Base-by-base conservation (phyloP, 1,140 invertebrate species). In the Drosophila rhopaloa region DNA sequence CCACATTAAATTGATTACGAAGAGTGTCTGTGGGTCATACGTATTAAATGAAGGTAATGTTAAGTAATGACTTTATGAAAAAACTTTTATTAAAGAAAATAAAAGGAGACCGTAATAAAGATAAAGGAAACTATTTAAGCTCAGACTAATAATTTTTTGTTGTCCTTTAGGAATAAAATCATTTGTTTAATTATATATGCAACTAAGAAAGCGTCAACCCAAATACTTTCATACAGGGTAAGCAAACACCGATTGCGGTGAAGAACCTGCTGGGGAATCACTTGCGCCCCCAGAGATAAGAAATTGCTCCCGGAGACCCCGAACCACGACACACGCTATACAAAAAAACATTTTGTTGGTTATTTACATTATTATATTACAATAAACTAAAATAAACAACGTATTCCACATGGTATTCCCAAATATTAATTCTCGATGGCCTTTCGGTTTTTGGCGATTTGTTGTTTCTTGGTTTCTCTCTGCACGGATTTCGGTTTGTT, bases 231-330 rank as follows among this genome's bases (percentile, higher is more conserved):
- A 0, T 4, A 11, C 9, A 63, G 60, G 13, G 60, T 14, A 71
- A 43, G 0, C 32, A 32, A 27, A 11, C 43, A 71, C n/a, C 16
- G 43, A n/a, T 53, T 46, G 47, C 60, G 79, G 79, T 73, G 41
- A 78, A 73, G 50, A 72, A 77, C 79, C 79, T 38, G 29, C 19
- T 11, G 79, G 80, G 80, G 80, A 84, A 62, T 65, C 57, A 83
- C 78, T 80, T 32, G 57, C 1, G 77, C 14, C 50, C 11, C 55
- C 37, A 65, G 55, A 46, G 79, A 81, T 81, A 81, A 82, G 67
- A 58, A 60, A 47, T 8, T 41, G 72, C 55, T 67, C 73, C 10
- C 24, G 47, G n/a, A 72, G 38, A 60, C 53, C 67, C 13, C 35
- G 13, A 27, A 38, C 0, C n/a, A 27, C 1, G 19, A 29, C n/a